Base-by-base conservation (phyloP, 2,888 invertebrate species). In the Drosophila barbarae region DNA sequence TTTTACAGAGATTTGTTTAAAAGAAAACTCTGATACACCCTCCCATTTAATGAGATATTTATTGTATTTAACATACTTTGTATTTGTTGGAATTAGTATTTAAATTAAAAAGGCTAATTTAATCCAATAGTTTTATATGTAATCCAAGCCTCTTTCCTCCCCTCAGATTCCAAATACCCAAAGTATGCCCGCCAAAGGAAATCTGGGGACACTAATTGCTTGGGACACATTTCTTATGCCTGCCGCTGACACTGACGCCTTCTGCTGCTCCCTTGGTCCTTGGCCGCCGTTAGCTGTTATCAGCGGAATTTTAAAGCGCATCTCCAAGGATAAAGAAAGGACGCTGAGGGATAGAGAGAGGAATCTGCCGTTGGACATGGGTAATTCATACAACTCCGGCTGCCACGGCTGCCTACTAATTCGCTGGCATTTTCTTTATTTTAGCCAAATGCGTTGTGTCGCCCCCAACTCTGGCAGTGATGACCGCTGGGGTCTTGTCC, bases 401-500 rank as follows among this genome's bases (percentile, higher is more conserved):
- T 35, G 54, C 53, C 21, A 21, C 39, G 54, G 35, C 61, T 64
- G 74, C 67, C 71, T 65, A 63, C 80, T 82, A 82, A 82, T 82
- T 82, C 84, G 77, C 77, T 82, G 81, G 82, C 84, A 84, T 84
- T 84, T 84, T 76, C 84, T 75, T 81, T 81, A 74, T 84, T 78
- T 81, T 81, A 80, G 76, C 82, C 76, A 81, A 76, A 79, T 79
- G 83, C 83, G 77, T 66, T 50, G 65, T 66, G 63, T 61, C 36
- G 36, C 51, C 42, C 42, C 67, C 34, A 66, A 66, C 67, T 79
- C 72, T 68, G 71, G 70, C 56, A 66, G 63, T 71, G 77, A 77
- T 77, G 77, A 70, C 60, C 71, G 59, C 73, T 70, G 69, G 70
- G 72, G 69, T 56, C 53, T 59, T 71, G 41, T 54, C 46, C 59